Conservation (phyloP, 1,140 invertebrate species). For the Drosophila rhopaloa region DNA sequence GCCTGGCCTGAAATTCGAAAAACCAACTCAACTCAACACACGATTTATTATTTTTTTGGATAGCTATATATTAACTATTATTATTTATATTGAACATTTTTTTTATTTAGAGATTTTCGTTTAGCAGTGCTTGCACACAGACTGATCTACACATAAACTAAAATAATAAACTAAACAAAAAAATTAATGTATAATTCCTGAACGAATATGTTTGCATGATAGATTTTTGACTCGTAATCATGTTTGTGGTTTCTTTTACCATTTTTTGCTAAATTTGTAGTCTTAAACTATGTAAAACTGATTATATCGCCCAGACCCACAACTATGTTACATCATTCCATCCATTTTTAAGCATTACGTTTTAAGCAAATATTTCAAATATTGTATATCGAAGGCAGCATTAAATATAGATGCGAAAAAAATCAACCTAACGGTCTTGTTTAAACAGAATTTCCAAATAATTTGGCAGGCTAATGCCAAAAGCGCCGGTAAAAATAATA, state of each 20-base stretch:
- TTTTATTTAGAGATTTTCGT: slow-evolving; percentile 21
- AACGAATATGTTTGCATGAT: slow-evolving; percentile 11
- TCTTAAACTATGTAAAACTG: slow-evolving; percentile 5
- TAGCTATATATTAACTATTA: slow-evolving; percentile 10
- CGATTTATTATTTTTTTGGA: slow-evolving; percentile 8
- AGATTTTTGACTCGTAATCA: neutral
- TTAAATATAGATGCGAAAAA: slow-evolving; percentile 7
- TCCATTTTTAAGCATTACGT: slow-evolving; percentile 35
- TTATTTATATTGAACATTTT: slow-evolving; percentile 22
- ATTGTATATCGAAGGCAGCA: slow-evolving; percentile 30
- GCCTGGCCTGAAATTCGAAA: slow-evolving; percentile 82
- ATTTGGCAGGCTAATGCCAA: slow-evolving; percentile 36
- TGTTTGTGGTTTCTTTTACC: slow-evolving; percentile 3
- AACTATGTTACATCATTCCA: slow-evolving; percentile 52
- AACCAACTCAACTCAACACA: slow-evolving; percentile 12
- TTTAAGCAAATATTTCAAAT: slow-evolving; percentile 33
- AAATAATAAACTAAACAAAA: slow-evolving; percentile 3
- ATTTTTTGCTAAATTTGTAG: slow-evolving; percentile 13
- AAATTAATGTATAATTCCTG: neutral
- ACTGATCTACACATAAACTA: slow-evolving; percentile 54
- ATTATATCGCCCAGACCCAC: slow-evolving; percentile 15
- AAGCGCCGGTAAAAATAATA: slow-evolving; percentile 43
- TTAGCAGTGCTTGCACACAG: slow-evolving; percentile 65
- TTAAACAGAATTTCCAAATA: slow-evolving; percentile 12
- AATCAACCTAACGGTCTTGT: neutral